Conservation (phyloP, 1,140 invertebrate species). For the Camponotus vicinus region DNA sequence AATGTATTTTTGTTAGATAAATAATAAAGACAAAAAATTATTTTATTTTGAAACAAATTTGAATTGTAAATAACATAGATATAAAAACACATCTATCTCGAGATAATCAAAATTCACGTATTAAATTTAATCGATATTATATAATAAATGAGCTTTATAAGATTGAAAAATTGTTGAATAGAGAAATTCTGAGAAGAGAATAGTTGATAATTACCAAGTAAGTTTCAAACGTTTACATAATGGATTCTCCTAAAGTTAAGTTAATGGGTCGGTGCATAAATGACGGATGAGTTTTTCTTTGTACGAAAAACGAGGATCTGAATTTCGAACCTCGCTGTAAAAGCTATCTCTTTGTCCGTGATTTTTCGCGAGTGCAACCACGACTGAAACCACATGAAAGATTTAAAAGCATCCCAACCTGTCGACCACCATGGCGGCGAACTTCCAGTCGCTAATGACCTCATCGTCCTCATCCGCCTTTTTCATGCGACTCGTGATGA, state of each 20-base stretch:
- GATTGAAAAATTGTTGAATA: neutral
- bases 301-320: constrained; percentile 16
- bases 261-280: constrained; percentile 6
- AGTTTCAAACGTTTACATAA: constrained; percentile 1
- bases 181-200: neutral
- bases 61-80: neutral
- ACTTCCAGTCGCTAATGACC: constrained; percentile 99
- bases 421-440: constrained; percentile 99
- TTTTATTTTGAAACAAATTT: neutral
- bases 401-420: constrained; percentile 84
- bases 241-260: constrained; percentile 1
- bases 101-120: too few species aligned
- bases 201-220: neutral
- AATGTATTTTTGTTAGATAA: neutral
- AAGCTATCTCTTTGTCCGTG: constrained; percentile 28
- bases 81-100: too few species aligned
- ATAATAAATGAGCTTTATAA: neutral
- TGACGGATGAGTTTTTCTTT: constrained; percentile 13
- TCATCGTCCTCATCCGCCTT: constrained; percentile 96
- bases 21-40: neutral
- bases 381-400: constrained; percentile 15
- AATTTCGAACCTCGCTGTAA: neutral
- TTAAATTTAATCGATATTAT: neutral
- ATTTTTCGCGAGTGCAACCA: constrained; percentile 17
- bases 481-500: constrained; percentile 96